Percentiles rank a stretch among this genome's conserved stretches.
These are phyloP conservation scores for Spermophilus dauricus DNA, from an alignment of 2,113 vertebrate genomes.

Conservation along the genomic window DNA sequence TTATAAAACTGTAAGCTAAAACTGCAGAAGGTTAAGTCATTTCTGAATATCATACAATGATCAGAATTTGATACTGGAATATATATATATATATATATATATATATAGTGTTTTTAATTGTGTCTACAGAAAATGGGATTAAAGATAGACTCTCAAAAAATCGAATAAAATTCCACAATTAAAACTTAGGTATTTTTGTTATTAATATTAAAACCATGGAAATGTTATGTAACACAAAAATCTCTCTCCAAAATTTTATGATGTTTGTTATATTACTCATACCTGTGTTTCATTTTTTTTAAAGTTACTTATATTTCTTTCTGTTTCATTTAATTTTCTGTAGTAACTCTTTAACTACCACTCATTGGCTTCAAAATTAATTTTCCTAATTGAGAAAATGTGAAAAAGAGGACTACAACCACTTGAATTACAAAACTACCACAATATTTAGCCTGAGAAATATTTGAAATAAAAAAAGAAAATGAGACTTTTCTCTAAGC, in stretches of 20 bases:
- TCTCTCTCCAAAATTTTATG: neutral
- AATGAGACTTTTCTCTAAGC: slow-evolving; percentile 7
- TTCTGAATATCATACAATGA: neutral
- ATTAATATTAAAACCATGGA: neutral
- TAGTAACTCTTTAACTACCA: neutral
- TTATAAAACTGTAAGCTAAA: neutral
- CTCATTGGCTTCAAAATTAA: neutral
- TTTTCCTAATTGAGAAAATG: neutral
- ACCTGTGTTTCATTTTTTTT: neutral
- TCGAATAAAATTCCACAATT: neutral
- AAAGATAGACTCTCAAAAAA: neutral
- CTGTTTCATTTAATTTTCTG: neutral
- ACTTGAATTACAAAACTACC: neutral
- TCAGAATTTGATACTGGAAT: neutral
- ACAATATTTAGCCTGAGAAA: slow-evolving; percentile 20
- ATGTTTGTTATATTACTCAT: neutral
- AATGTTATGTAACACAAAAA: neutral
- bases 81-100: neutral
- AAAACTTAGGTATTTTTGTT: neutral
- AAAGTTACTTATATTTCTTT: neutral
- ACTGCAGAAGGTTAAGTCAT: neutral
- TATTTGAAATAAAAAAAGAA: slow-evolving; percentile 46
- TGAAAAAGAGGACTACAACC: neutral
- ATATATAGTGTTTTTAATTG: too few relatives aligned
- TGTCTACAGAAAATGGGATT: neutral